These are phyloP conservation scores for Eubasilissa splendida DNA, from an alignment of 2,888 invertebrate genomes.

Conservation along the genomic window DNA sequence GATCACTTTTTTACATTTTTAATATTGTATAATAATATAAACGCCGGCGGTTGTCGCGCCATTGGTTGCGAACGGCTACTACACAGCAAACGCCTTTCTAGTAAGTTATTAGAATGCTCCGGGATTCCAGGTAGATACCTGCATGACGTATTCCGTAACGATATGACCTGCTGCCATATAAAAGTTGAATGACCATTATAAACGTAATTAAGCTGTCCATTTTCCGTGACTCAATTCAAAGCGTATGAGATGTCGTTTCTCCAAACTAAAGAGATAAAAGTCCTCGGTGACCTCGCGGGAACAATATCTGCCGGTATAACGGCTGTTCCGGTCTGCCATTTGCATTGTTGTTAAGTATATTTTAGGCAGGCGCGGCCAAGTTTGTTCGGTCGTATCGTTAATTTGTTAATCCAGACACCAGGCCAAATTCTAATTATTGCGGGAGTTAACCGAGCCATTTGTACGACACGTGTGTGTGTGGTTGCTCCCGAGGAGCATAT, in stretches of 20 bases:
- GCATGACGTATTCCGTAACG: too few relatives aligned
- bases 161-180: too few relatives aligned
- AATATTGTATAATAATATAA: too few relatives aligned
- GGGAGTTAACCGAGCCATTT: background rate
- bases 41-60: too few relatives aligned
- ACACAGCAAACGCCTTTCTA: too few relatives aligned
- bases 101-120: too few relatives aligned
- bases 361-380: background rate
- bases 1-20: too few relatives aligned
- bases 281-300: background rate
- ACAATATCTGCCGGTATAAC: background rate
- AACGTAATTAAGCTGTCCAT: too few relatives aligned
- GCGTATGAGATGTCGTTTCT: conserved; percentile 2
- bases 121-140: too few relatives aligned
- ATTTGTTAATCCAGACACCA: conserved; percentile 18
- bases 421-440: background rate
- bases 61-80: too few relatives aligned
- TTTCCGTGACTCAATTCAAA: background rate
- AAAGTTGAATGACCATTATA: too few relatives aligned
- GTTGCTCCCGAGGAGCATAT: too few relatives aligned
- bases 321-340: conserved; percentile 4
- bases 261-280: background rate
- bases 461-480: background rate
- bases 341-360: conserved; percentile 10
- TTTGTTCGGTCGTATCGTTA: background rate